A percentile compares a stretch with the other conserved stretches of the same genome.
Conservation (phyloP, 2,888 invertebrate species). For the Lysandra bellargus region DNA sequence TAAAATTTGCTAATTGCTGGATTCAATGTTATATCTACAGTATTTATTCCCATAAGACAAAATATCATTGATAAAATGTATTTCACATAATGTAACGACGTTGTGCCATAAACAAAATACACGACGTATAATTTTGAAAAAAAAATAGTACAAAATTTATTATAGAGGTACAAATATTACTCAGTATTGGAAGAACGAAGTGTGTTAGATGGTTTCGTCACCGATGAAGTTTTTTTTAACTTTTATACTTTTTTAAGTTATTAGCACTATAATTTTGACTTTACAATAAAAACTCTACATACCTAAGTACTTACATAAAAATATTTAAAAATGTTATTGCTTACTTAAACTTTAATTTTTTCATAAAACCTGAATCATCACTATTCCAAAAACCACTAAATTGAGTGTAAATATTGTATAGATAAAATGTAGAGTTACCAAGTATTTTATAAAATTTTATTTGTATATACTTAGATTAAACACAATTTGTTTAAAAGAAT, state of each 20-base stretch:
- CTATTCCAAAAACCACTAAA: background rate
- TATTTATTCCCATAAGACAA: background rate
- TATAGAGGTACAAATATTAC: slow-evolving; percentile 10
- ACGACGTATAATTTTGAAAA: slow-evolving; percentile 18
- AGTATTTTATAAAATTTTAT: slow-evolving; percentile 48
- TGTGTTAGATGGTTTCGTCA: background rate
- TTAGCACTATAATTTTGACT: background rate
- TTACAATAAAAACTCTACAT: background rate
- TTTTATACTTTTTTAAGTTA: background rate
- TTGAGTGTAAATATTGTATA: slow-evolving; percentile 65
- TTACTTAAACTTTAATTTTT: background rate
- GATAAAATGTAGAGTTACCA: slow-evolving; percentile 50
- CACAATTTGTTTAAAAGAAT: slow-evolving; percentile 46
- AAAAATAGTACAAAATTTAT: slow-evolving; percentile 22
- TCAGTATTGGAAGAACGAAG: background rate
- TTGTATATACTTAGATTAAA: slow-evolving; percentile 51
- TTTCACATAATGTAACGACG: background rate
- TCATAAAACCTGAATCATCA: background rate
- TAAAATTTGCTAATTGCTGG: background rate
- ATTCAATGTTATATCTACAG: background rate
- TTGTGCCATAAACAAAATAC: slow-evolving; percentile 22
- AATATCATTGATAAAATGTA: background rate
- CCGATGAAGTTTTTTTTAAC: background rate
- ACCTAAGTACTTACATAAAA: background rate
- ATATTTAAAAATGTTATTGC: background rate